Evolutionary conservation across 2,888 invertebrate species (phyloP).

Genomic region (Eupelmus urozonus): DNA sequence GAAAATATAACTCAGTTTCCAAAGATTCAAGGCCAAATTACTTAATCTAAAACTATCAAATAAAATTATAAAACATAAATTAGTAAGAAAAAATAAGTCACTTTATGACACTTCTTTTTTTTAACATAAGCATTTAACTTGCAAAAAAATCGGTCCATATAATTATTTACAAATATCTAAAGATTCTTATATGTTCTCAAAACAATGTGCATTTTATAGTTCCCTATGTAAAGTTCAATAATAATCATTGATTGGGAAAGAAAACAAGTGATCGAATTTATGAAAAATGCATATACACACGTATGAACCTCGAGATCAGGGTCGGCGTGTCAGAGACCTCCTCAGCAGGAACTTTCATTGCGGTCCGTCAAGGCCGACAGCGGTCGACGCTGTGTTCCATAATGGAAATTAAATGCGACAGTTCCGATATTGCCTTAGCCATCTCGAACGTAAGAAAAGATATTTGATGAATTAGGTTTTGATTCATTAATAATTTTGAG

Average conservation of each 20-base stretch:
- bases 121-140: too few relatives aligned
- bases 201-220: too few relatives aligned
- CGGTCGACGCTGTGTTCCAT: slow-evolving; percentile 9
- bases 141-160: too few relatives aligned
- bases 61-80: too few relatives aligned
- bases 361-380: slow-evolving; percentile 30
- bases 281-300: slow-evolving; percentile 29
- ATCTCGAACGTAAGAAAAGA: not conserved
- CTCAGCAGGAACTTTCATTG: slow-evolving; percentile 48
- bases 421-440: not conserved
- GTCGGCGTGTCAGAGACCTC: slow-evolving; percentile 45
- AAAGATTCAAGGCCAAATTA: too few relatives aligned
- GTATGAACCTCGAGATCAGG: slow-evolving; percentile 50
- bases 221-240: too few relatives aligned
- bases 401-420: slow-evolving; percentile 17
- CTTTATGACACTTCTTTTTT: too few relatives aligned
- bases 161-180: too few relatives aligned
- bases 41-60: too few relatives aligned
- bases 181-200: too few relatives aligned
- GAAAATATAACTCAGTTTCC: too few relatives aligned
- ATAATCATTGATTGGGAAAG: not conserved
- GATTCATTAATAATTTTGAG: not conserved
- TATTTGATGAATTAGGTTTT: not conserved
- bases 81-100: too few relatives aligned
- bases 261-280: not conserved